These are phyloP conservation scores for Adoxophyes honmai DNA, from an alignment of 1,140 invertebrate species.

Conservation along the genomic window DNA sequence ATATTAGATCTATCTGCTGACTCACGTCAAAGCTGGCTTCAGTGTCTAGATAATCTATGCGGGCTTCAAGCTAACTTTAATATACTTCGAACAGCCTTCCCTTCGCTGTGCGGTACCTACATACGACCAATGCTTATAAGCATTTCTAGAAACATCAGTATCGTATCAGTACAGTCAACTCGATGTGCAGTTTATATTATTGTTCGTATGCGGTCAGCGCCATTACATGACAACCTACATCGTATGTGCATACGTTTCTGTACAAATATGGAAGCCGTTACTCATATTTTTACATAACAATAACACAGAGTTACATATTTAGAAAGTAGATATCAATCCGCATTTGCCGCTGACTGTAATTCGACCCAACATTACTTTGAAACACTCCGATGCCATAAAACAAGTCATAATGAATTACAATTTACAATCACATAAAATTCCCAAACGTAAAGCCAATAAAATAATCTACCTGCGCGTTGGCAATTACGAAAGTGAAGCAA, in stretches of 20 bases:
- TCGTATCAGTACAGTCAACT: conserved; percentile 8
- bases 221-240: not conserved
- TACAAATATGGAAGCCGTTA: conserved; percentile 11
- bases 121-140: conserved; percentile 10
- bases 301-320: conserved; percentile 9
- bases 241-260: not conserved
- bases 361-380: conserved; percentile 6
- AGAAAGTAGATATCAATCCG: conserved; percentile 5
- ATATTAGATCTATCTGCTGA: conserved; percentile 72
- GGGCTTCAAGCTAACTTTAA: conserved; percentile 70
- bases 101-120: conserved; percentile 19
- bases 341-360: conserved; percentile 14
- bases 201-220: conserved; percentile 13
- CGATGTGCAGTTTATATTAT: conserved; percentile 9
- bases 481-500: conserved; percentile 10
- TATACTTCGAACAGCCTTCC: conserved; percentile 48
- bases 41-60: conserved; percentile 75
- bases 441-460: conserved; percentile 12
- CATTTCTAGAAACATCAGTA: not conserved
- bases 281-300: conserved; percentile 11
- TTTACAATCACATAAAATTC: conserved; percentile 12
- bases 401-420: conserved; percentile 10
- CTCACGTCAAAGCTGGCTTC: conserved; percentile 70
- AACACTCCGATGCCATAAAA: conserved; percentile 6
- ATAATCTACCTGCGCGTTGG: conserved; percentile 8